A percentile compares a stretch with the other conserved stretches of the same genome.
Conservation (phyloP, 2,113 vertebrate species). For the Sarotherodon lohbergeri region DNA sequence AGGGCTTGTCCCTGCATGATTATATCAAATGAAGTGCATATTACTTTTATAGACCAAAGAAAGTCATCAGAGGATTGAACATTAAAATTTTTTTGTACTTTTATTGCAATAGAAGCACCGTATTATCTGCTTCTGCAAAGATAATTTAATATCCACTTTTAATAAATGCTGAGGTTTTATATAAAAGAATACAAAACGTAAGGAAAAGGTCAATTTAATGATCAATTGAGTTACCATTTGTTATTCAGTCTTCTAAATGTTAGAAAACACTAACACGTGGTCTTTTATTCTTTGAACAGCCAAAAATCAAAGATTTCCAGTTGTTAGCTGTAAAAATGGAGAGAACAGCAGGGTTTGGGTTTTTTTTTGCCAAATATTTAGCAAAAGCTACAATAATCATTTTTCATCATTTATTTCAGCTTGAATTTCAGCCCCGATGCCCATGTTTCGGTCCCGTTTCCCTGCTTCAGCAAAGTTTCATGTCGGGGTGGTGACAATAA, state of each 20-base stretch:
- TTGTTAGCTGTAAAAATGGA: neutral
- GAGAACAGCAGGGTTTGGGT: neutral
- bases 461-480: constrained; percentile 49
- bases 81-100: accelerated
- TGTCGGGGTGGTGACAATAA: constrained; percentile 29
- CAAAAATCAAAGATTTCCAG: neutral
- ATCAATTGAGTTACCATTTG: neutral
- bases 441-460: constrained; percentile 10
- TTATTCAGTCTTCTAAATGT: neutral
- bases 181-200: neutral
- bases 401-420: neutral
- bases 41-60: neutral
- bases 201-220: neutral
- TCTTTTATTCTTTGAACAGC: neutral
- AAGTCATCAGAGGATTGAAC: neutral
- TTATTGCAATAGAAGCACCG: neutral
- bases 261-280: neutral
- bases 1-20: constrained; percentile 19
- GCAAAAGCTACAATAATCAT: neutral
- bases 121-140: neutral
- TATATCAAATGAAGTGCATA: neutral
- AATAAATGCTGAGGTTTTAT: neutral
- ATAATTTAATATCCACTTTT: neutral
- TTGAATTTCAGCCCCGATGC: neutral
- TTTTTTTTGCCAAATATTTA: neutral